A percentile compares a stretch with the other conserved stretches of the same genome.
Evolutionary conservation across 2,888 invertebrate genomes (phyloP).

Genomic region (Willowsia nigromaculata): DNA sequence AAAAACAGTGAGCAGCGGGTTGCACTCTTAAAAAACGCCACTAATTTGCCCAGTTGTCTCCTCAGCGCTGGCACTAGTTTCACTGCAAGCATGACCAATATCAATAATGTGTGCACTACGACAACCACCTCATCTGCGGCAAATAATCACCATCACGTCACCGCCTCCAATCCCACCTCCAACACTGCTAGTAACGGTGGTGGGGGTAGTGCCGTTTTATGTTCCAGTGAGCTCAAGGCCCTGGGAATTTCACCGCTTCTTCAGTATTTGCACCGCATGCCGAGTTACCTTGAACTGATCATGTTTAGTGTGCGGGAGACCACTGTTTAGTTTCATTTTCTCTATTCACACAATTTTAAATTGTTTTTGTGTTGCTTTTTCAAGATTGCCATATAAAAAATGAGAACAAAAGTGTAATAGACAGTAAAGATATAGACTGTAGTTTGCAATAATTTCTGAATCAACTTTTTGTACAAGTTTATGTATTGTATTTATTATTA

Average conservation of each 20-base stretch:
- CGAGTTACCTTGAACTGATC: constrained; percentile 77
- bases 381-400: constrained; percentile 44
- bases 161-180: background rate
- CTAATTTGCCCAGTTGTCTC: constrained; percentile 63
- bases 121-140: constrained; percentile 26
- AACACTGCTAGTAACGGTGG: background rate
- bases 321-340: constrained; percentile 70
- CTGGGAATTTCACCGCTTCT: constrained; percentile 76
- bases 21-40: constrained; percentile 67
- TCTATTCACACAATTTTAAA: background rate
- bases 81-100: constrained; percentile 68
- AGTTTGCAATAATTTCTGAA: constrained; percentile 21
- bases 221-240: constrained; percentile 70
- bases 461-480: background rate
- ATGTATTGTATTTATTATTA: background rate
- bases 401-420: constrained; percentile 15
- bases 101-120: constrained; percentile 63
- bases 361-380: background rate
- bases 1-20: constrained; percentile 61
- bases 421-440: constrained; percentile 3
- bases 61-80: constrained; percentile 64
- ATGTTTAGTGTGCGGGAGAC: constrained; percentile 78
- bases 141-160: background rate
- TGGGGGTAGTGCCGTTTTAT: constrained; percentile 31
- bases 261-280: constrained; percentile 78